Conservation (phyloP, 2,113 vertebrate genomes). For the Stomatorhinus ivindoensis region DNA sequence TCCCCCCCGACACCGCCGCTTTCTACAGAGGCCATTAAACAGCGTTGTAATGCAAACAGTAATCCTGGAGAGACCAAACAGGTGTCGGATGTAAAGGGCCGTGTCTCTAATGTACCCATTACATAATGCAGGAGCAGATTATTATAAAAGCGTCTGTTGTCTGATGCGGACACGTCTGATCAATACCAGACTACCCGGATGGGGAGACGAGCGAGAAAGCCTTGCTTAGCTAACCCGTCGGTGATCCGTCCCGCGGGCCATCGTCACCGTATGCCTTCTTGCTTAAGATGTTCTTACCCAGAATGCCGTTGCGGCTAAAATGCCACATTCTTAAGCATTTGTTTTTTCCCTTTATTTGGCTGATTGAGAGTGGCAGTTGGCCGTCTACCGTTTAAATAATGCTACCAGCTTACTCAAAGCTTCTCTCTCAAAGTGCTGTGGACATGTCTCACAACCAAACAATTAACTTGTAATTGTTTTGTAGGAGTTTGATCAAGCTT, state of each 20-base stretch:
- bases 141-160: conserved; percentile 70
- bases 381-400: neutral
- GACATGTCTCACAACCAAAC: conserved; percentile 16
- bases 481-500: neutral
- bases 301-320: neutral
- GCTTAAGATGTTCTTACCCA: neutral
- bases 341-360: neutral
- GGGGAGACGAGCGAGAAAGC: conserved; percentile 36
- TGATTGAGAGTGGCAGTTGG: neutral
- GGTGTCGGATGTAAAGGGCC: conserved; percentile 61
- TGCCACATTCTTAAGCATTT: neutral
- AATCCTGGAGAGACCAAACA: conserved; percentile 58
- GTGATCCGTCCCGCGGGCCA: neutral
- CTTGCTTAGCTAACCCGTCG: conserved; percentile 40
- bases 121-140: conserved; percentile 57
- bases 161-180: conserved; percentile 66
- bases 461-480: neutral
- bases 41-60: conserved; percentile 65
- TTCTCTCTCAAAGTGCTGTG: neutral
- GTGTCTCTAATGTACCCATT: conserved; percentile 68
- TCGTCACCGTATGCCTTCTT: neutral
- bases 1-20: conserved; percentile 15
- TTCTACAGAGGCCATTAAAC: conserved; percentile 63
- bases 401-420: neutral
- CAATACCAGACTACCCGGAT: conserved; percentile 67